phyloP scores from a whole-genome alignment of 2,888 invertebrate genomes.

The Cantharis rufa region DNA sequence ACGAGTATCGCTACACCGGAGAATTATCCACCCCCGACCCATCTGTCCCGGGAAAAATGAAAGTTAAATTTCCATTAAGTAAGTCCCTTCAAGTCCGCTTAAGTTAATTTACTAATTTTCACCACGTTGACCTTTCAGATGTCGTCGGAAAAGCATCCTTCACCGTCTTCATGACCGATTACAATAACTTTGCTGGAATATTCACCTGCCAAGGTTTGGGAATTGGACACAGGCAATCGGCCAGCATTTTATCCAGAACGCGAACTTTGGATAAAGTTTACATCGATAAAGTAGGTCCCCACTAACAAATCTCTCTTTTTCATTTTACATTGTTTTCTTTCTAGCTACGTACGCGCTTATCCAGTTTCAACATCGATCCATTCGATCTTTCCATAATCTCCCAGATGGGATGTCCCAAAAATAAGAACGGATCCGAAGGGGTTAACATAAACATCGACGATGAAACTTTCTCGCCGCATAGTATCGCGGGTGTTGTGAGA shows the following conservation, averaged over 20 bases:
- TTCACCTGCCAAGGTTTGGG: constrained; percentile 79
- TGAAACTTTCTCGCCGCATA: constrained; percentile 75
- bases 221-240: constrained; percentile 76
- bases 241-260: constrained; percentile 77
- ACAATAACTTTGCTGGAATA: constrained; percentile 72
- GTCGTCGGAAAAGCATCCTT: constrained; percentile 76
- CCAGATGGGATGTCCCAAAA: constrained; percentile 72
- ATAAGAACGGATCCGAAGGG: constrained; percentile 61
- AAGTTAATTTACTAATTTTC: background rate
- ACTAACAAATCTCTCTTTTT: background rate
- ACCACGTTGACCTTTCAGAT: constrained; percentile 56
- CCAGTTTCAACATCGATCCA: constrained; percentile 72
- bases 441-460: constrained; percentile 75
- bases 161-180: constrained; percentile 76
- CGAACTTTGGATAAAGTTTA: constrained; percentile 73
- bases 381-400: constrained; percentile 75
- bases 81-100: constrained; percentile 53
- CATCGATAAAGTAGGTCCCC: constrained; percentile 66
- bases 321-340: constrained; percentile 2
- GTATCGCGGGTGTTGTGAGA: constrained; percentile 71
- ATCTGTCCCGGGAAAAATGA: constrained; percentile 72
- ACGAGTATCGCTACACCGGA: constrained; percentile 80
- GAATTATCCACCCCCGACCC: constrained; percentile 67
- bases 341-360: constrained; percentile 67
- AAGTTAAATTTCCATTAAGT: constrained; percentile 79